phyloP scores from a whole-genome alignment of 30 jellyfish, hydroid and myxozoan species.

The Hydra vulgaris region DNA sequence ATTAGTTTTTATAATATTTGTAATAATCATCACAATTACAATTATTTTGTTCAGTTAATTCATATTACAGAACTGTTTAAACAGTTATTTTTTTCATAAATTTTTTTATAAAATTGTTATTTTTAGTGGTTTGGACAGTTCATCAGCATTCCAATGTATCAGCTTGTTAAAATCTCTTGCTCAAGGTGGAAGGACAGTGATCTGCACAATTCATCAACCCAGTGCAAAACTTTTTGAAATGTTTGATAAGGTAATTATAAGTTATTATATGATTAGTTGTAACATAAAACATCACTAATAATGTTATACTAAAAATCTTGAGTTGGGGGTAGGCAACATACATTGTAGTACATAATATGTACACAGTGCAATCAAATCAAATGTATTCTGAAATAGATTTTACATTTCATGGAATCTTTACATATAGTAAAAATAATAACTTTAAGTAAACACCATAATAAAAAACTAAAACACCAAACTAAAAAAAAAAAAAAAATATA shows the following conservation, averaged over 20 bases:
- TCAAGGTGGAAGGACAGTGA: conserved; percentile 82
- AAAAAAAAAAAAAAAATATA: no score
- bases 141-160: conserved; percentile 89
- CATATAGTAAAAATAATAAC: no score
- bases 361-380: no score
- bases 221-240: conserved; percentile 85
- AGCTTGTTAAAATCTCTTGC: conserved; percentile 79
- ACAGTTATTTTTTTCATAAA: neutral
- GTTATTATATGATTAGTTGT: neutral
- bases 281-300: neutral
- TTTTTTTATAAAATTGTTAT: neutral
- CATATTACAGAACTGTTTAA: no score
- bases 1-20: no score
- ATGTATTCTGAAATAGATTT: no score
- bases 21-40: no score
- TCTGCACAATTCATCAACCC: conserved; percentile 95
- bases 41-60: no score
- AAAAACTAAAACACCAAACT: no score
- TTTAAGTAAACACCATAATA: no score
- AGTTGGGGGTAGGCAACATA: no score
- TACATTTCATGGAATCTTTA: no score
- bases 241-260: conserved; percentile 68
- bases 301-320: neutral
- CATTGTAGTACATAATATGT: neutral
- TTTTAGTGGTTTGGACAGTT: conserved; percentile 91